Evolutionary conservation across 2,888 invertebrate species (phyloP), one percentile per base, ranked within the genome.

Genomic region (Drepana falcataria): DNA sequence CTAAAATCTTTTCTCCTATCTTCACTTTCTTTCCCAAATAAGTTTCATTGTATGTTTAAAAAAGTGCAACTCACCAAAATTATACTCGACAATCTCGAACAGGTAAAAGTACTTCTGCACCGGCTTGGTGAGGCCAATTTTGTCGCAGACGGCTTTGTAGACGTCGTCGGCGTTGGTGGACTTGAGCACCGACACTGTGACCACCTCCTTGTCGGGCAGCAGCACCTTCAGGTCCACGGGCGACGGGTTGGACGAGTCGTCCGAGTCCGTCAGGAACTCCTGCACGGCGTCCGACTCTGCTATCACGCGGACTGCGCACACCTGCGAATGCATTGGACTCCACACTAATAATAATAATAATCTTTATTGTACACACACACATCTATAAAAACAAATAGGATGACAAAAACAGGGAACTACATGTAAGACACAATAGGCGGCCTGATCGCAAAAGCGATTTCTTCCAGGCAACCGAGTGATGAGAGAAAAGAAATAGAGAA

Each of bases 231-330:
- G 92, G 75, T 96, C 96, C 9, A 96, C 95, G 40, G 94, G 94
- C n/a, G 94, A 93, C 37, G 94, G 93, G 69, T 94, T 94, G 34
- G 94, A 93, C 58, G 96, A 96, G 76, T 97, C 97, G 65, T 98
- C 97, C 1, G 95, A 94, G 73, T 98, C 97, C 3, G 98, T 98
- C 21, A 99, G 93, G 90, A 99, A 99, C 83, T 99, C 98, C 87
- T 99, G 99, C 85, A 99, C 97, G 2, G 97, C 94, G 77, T 99
- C 99, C 71, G 97, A 96, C 80, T 99, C 99, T 0, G 99, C 99
- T 75, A 99, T 98, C 40, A 99, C 99, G 47, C 99, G 93, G 21
- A 99, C 97, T 4, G 99, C 98, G 90, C 99, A 99, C 0, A 99
- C 97, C 87, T 91, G 68, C 21, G 1, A 0, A 21, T 21, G 21